Conservation (phyloP, 2,888 invertebrate species). For the Drosophila birchii region DNA sequence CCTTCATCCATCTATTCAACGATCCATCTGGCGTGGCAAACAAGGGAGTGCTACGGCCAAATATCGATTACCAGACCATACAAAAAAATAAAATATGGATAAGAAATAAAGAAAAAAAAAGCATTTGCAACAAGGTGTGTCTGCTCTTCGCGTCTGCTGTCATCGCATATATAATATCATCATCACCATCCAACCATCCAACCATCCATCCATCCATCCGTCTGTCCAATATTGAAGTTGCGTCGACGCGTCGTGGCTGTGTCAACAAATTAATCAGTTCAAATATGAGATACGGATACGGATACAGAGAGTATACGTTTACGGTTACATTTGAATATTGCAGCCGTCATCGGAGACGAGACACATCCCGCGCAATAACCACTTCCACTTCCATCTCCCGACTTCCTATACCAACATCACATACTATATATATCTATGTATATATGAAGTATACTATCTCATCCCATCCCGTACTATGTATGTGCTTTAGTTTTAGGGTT, state of each 20-base stretch:
- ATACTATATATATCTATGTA: not conserved
- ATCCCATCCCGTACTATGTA: conserved; percentile 9
- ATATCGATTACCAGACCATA: conserved; percentile 67
- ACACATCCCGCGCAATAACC: conserved; percentile 22
- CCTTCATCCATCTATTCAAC: conserved; percentile 20
- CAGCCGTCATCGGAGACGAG: conserved; percentile 45
- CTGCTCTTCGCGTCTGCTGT: conserved; percentile 34
- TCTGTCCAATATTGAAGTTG: conserved; percentile 39
- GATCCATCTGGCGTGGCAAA: conserved; percentile 59
- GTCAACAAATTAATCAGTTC: conserved; percentile 77
- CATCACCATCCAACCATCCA: conserved; percentile 31
- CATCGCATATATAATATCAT: conserved; percentile 32
- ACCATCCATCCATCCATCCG: conserved; percentile 39
- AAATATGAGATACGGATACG: conserved; percentile 63
- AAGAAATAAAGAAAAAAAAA: conserved; percentile 5
- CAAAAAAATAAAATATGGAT: conserved; percentile 29
- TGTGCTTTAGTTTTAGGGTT: conserved; percentile 38
- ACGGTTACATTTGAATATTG: conserved; percentile 63
- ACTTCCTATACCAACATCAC: conserved; percentile 29
- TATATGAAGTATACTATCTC: conserved; percentile 9
- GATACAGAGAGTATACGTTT: conserved; percentile 43
- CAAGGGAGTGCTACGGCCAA: conserved; percentile 57
- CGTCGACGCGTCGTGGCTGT: conserved; percentile 58
- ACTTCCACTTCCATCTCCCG: conserved; percentile 24
- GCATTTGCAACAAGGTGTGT: conserved; percentile 62